Conservation (phyloP, 2,113 vertebrate species). For the Pipa parva region DNA sequence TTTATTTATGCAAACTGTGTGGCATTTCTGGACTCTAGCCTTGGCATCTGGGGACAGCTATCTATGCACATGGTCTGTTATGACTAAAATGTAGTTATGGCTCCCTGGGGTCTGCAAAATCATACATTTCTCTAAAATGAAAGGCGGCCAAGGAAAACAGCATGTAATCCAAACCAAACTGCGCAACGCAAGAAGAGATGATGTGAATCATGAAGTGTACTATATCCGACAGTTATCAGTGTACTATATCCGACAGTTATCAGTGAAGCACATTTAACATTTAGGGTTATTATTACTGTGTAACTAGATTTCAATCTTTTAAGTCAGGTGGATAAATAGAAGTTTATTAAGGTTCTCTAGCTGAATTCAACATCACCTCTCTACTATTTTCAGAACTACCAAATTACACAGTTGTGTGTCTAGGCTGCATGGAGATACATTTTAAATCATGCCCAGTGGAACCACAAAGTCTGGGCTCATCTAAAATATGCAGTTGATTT, state of each 20-base stretch:
- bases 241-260: too few relatives aligned
- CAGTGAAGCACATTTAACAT: too few relatives aligned
- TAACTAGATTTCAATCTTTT: not conserved
- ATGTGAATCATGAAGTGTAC: constrained; percentile 3
- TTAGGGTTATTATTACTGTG: not conserved
- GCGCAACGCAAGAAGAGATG: constrained; percentile 15
- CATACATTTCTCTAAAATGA: constrained; percentile 21
- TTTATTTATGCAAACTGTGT: not conserved
- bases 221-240: constrained; percentile 14
- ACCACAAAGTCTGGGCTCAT: too few relatives aligned
- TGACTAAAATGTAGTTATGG: constrained; percentile 25
- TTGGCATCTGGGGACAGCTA: constrained; percentile 22
- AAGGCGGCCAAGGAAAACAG: constrained; percentile 24
- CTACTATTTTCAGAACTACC: too few relatives aligned
- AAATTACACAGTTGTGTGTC: too few relatives aligned
- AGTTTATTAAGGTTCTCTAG: too few relatives aligned
- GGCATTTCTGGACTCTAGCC: constrained; percentile 1
- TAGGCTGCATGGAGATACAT: too few relatives aligned
- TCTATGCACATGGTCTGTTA: constrained; percentile 24
- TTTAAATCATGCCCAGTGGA: too few relatives aligned
- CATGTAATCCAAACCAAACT: constrained; percentile 22
- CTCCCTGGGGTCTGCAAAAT: constrained; percentile 27
- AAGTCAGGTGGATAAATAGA: too few relatives aligned
- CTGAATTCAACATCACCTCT: too few relatives aligned
- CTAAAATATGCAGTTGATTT: too few relatives aligned